Evolutionary conservation across 2,797 vertebrate genomes (phyloP), one percentile per base, ranked within the genome.

Genomic region (Microtus californicus): DNA sequence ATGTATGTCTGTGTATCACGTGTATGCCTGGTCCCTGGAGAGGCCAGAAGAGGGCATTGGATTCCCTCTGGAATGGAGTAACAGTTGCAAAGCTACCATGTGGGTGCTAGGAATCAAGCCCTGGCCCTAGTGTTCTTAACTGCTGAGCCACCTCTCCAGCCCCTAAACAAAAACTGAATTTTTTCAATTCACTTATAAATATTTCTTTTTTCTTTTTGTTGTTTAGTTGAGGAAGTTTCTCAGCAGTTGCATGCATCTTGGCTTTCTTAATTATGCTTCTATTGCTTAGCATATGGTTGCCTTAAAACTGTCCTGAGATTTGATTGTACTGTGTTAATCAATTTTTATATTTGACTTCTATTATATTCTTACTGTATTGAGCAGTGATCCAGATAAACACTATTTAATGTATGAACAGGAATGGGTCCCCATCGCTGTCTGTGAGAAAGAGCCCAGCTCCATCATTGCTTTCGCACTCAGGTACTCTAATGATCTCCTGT

Each of bases 401-500:
- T 99, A 99, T 95, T 98, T 99, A 94, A 99, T 99, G 99, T 99
- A 99, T 12, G 99, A 99, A 89, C 99, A 99, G 0, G 99, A 99
- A 96, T 99, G 99, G 0, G 99, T 99, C 2, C 99, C 99, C 93
- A 99, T 99, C 92, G 99, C 99, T 0, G 99, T 99, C 96, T 99
- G 99, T 65, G 99, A 99, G 98, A 99, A 99, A 94, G 99, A 99
- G 80, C 99, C 99, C 21, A 99, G 99, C 97, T 99, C 99, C 95
- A 99, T 99, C 98, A 99, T 99, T 61, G 99, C 99, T 95, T 99
- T 99, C 96, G 99, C 99, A 79, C 99, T 99, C 98, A 99, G 99
- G 99, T 99, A 99, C 96, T 93, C 48, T 17, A 27, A 71, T 43
- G 59, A 67, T 92, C 81, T 31, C 40, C 11, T 90, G 0, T 56